phyloP scores from a whole-genome alignment of 2,888 invertebrate species.

The Luffia ferchaultella region DNA sequence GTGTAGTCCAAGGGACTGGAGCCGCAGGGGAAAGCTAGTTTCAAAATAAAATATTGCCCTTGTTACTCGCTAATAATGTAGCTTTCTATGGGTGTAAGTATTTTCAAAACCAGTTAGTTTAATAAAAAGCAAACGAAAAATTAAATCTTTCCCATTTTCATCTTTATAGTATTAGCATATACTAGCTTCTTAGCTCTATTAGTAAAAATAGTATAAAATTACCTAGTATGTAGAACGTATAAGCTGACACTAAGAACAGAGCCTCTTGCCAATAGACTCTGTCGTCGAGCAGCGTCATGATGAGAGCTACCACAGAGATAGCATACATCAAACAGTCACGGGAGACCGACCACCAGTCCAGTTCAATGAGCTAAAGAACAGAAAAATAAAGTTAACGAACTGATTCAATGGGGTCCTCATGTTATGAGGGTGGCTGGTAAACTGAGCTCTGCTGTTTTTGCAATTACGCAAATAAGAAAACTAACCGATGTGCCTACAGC shows the following conservation, averaged over 20 bases:
- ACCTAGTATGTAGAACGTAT: slow-evolving; percentile 76
- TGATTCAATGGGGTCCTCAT: background rate
- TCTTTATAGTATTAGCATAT: too few species aligned
- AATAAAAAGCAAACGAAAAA: background rate
- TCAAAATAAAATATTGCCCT: too few species aligned
- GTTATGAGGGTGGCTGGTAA: too few species aligned
- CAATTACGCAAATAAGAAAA: too few species aligned
- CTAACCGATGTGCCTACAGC: too few species aligned
- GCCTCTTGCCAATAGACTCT: slow-evolving; percentile 81
- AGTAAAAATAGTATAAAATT: slow-evolving; percentile 20
- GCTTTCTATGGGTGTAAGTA: too few species aligned
- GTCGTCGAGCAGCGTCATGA: slow-evolving; percentile 74
- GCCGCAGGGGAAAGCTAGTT: too few species aligned
- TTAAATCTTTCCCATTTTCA: too few species aligned
- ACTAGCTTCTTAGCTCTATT: too few species aligned
- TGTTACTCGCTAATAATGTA: too few species aligned
- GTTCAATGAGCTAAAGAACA: slow-evolving; percentile 65
- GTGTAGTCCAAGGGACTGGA: too few species aligned
- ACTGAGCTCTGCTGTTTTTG: too few species aligned
- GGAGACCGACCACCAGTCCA: slow-evolving; percentile 82
- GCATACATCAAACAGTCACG: slow-evolving; percentile 79
- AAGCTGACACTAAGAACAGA: slow-evolving; percentile 72
- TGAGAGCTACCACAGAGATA: slow-evolving; percentile 73
- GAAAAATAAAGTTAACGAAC: slow-evolving; percentile 7
- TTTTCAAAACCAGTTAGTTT: background rate